These are phyloP conservation scores for Ectemnius lituratus DNA, from an alignment of 2,888 invertebrate species.

Conservation along the genomic window DNA sequence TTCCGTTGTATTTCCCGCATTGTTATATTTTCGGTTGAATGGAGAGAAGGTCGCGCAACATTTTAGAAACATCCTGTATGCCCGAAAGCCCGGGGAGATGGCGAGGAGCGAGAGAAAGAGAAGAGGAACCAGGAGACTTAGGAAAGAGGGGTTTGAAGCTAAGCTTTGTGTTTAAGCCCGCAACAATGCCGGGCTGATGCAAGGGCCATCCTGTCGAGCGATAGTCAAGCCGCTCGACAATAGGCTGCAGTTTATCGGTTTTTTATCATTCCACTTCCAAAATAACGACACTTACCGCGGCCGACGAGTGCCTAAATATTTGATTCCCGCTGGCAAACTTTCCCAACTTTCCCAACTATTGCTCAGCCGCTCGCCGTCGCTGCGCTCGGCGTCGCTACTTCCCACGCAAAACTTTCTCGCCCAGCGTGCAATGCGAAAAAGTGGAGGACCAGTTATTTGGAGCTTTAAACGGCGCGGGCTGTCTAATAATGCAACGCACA, in stretches of 20 bases:
- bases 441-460: too few species aligned
- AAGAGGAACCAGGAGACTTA: conserved; percentile 14
- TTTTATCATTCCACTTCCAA: conserved; percentile 68
- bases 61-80: conserved; percentile 1
- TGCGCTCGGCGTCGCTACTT: background rate
- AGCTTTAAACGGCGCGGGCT: too few species aligned
- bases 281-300: conserved; percentile 56
- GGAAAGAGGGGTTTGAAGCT: conserved; percentile 30
- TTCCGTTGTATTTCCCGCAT: too few species aligned
- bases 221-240: conserved; percentile 62
- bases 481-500: too few species aligned
- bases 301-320: conserved; percentile 46
- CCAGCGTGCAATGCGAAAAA: too few species aligned
- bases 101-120: conserved; percentile 16
- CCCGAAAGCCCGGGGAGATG: conserved; percentile 22
- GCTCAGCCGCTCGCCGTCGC: background rate
- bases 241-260: conserved; percentile 66
- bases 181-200: conserved; percentile 58
- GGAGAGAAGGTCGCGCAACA: too few species aligned
- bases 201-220: conserved; percentile 43
- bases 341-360: conserved; percentile 29
- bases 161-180: conserved; percentile 57
- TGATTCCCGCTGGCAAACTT: conserved; percentile 43
- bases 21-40: too few species aligned
- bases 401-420: conserved; percentile 1